These are phyloP conservation scores for Zootoca vivipara DNA, from an alignment of 2,113 vertebrate genomes.

Conservation along the genomic window DNA sequence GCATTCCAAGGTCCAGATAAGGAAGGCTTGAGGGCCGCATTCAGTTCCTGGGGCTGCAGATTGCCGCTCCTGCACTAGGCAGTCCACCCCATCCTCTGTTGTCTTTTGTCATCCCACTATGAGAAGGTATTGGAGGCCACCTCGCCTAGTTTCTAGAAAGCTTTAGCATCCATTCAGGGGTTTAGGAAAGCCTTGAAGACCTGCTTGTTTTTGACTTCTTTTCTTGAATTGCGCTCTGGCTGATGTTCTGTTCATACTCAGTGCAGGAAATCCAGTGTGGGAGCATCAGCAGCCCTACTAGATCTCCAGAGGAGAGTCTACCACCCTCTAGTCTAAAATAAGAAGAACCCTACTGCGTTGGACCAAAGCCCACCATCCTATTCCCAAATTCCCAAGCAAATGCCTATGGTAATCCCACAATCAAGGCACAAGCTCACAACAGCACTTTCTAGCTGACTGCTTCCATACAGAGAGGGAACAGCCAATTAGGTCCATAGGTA, in stretches of 20 bases:
- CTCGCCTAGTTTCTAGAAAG: no score
- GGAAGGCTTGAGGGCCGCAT: no score
- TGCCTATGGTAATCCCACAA: no score
- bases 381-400: no score
- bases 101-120: not conserved
- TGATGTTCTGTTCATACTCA: not conserved
- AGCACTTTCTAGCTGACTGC: no score
- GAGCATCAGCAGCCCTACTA: not conserved
- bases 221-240: not conserved
- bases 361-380: no score
- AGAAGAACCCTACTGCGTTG: no score
- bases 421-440: no score
- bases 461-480: not conserved
- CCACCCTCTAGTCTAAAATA: no score
- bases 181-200: not conserved
- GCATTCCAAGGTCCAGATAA: no score
- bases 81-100: not conserved
- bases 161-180: not conserved
- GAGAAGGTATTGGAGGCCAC: no score
- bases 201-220: not conserved
- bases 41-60: no score
- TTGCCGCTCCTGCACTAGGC: not conserved
- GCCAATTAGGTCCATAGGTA: not conserved
- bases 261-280: not conserved
- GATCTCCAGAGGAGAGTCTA: not conserved